Conservation (phyloP, 2,797 vertebrate species). For the Sebastes alutus region DNA sequence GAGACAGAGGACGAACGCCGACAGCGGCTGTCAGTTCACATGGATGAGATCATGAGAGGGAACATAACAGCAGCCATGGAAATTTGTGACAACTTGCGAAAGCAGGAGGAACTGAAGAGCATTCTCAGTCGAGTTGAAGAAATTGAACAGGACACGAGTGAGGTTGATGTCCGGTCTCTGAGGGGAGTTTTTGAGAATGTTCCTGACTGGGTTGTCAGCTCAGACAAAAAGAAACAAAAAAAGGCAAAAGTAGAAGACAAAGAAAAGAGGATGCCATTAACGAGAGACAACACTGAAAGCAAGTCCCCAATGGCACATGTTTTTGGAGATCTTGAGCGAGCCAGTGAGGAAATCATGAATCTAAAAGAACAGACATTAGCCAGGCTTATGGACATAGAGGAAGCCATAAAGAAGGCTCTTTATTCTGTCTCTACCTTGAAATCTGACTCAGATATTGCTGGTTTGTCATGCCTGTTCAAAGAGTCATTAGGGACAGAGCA, state of each 20-base stretch:
- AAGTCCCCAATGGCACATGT: conserved; percentile 86
- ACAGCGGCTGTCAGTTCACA: conserved; percentile 90
- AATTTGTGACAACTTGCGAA: conserved; percentile 88
- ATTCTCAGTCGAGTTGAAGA: conserved; percentile 88
- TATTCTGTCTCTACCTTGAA: conserved; percentile 92
- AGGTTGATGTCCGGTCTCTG: conserved; percentile 86
- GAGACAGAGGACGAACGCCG: conserved; percentile 86
- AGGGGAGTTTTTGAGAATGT: conserved; percentile 87
- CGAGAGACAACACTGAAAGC: conserved; percentile 70
- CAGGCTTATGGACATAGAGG: conserved; percentile 91
- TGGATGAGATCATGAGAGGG: conserved; percentile 91
- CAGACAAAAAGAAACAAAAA: conserved; percentile 58
- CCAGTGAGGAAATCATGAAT: conserved; percentile 90
- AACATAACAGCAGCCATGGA: conserved; percentile 86
- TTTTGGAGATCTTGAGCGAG: conserved; percentile 92
- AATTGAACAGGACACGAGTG: conserved; percentile 86
- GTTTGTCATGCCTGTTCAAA: conserved; percentile 88
- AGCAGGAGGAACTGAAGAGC: conserved; percentile 88
- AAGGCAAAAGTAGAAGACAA: conserved; percentile 51
- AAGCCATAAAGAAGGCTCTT: conserved; percentile 93
- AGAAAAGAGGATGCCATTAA: conserved; percentile 41
- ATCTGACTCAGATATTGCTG: conserved; percentile 88
- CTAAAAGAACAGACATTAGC: conserved; percentile 95
- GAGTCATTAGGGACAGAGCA: conserved; percentile 85
- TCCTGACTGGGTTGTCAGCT: conserved; percentile 83